Evolutionary conservation across 2,113 vertebrate genomes (phyloP).

Genomic region (Hydrochoerus hydrochaeris): DNA sequence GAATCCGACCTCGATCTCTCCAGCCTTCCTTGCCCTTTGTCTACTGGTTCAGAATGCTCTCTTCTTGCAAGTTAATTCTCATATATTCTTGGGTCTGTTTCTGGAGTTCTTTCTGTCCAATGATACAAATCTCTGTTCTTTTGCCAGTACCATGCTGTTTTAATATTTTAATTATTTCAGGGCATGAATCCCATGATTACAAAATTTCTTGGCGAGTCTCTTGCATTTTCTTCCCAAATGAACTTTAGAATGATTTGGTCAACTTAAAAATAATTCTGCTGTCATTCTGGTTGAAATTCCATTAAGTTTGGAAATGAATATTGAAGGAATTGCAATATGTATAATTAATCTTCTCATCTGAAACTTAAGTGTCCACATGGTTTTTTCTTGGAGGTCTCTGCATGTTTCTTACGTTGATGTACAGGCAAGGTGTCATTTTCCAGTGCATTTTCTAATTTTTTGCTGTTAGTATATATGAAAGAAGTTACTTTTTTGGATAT

Average conservation of each 20-base stretch:
- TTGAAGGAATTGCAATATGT: constrained; percentile 32
- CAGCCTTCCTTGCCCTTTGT: not conserved
- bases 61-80: constrained; percentile 36
- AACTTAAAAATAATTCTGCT: constrained; percentile 42
- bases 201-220: constrained; percentile 72
- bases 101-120: constrained; percentile 57
- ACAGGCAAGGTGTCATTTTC: not conserved
- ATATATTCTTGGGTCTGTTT: constrained; percentile 57
- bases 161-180: constrained; percentile 79
- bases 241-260: constrained; percentile 68
- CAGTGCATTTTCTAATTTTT: constrained; percentile 9
- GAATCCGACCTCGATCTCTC: not conserved
- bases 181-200: constrained; percentile 66
- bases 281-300: constrained; percentile 52
- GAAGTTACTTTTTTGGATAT: not conserved
- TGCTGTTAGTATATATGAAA: not conserved
- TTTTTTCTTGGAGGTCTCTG: not conserved
- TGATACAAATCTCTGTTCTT: constrained; percentile 71
- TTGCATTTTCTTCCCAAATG: constrained; percentile 72
- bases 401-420: not conserved
- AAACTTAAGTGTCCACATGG: not conserved
- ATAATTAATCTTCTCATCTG: not conserved
- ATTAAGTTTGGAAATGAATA: constrained; percentile 19
- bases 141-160: constrained; percentile 71
- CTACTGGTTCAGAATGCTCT: not conserved